phyloP scores from a whole-genome alignment of 2,888 invertebrate species.

The Brenthis ino region DNA sequence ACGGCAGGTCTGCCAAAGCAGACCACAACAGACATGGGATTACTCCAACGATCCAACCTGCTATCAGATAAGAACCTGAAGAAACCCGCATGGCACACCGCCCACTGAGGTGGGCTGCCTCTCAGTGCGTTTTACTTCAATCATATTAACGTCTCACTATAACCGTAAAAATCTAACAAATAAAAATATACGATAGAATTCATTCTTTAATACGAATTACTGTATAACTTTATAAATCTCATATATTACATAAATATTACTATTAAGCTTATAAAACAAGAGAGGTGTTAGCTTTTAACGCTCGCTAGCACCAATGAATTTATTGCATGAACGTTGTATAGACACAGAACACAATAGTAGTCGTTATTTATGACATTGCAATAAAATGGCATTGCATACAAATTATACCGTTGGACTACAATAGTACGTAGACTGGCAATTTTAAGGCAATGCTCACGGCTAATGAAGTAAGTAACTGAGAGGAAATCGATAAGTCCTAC shows the following conservation, averaged over 20 bases:
- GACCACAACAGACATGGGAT: no score
- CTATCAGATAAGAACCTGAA: no score
- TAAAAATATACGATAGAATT: no score
- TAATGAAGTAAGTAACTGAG: neutral
- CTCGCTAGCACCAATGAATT: slow-evolving; percentile 49
- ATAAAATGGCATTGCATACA: slow-evolving; percentile 40
- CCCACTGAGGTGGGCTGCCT: no score
- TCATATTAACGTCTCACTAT: no score
- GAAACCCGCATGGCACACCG: no score
- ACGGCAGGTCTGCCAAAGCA: no score
- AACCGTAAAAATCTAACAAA: no score
- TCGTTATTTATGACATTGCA: slow-evolving; percentile 48
- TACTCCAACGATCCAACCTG: no score
- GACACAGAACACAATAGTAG: slow-evolving; percentile 56
- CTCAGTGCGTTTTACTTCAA: no score
- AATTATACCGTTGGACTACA: slow-evolving; percentile 21
- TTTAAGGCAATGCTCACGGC: neutral
- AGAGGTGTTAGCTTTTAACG: slow-evolving; percentile 54
- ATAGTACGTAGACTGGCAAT: neutral
- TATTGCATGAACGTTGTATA: slow-evolving; percentile 48
- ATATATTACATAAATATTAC: slow-evolving; percentile 13
- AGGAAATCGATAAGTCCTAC: no score
- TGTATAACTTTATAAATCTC: neutral
- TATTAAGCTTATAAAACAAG: slow-evolving; percentile 31
- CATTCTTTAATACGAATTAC: neutral